Evolutionary conservation across 2,113 vertebrate species (phyloP), one percentile per base, ranked within the genome.

Genomic region (Micromys minutus): DNA sequence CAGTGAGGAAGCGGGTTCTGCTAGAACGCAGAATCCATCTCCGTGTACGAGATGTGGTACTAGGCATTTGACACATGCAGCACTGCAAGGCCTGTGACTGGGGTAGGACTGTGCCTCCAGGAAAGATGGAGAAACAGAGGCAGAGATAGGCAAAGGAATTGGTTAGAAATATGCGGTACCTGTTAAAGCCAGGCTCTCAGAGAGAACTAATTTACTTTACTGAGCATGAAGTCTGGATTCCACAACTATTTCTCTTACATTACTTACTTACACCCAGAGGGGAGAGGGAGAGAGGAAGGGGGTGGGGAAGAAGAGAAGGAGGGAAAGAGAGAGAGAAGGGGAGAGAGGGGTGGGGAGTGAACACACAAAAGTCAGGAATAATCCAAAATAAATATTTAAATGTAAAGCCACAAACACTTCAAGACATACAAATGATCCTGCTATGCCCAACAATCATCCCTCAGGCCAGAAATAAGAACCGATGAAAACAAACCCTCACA

Each of bases 401-500:
- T 84, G 57, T 45, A 86, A 96, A 96, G 85, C 88, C 95, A 94
- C 94, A 94, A 67, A 75, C 93, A 96, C 91, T 94, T 90, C 90
- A 94, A 63, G 93, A 96, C 96, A 94, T 34, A 61, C 72, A 85
- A 91, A 94, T 55, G 69, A 42, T 85, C 74, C 52, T 87, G 59
- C 74, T 75, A 45, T 45, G 31, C n/a, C 89, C 87, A 45, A 69
- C 45, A 67, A 88, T 85, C 72, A 83, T 75, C 71, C 63, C 93
- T 96, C 29, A 29, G 92, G 97, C 97, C 94, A 95, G 19, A 95
- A 96, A 92, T 50, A 76, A 91, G 87, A 96, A 81, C 90, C 76
- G 39, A 95, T 92, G 95, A 97, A 97, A 97, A 97, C 95, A 97
- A 96, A 92, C 59, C 85, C 93, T 77, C 65, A 36, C 34, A 91